A percentile compares a stretch with the other conserved stretches of the same genome.
These are phyloP conservation scores for Macrophya annulata DNA, from an alignment of 2,888 invertebrate genomes.

Conservation along the genomic window DNA sequence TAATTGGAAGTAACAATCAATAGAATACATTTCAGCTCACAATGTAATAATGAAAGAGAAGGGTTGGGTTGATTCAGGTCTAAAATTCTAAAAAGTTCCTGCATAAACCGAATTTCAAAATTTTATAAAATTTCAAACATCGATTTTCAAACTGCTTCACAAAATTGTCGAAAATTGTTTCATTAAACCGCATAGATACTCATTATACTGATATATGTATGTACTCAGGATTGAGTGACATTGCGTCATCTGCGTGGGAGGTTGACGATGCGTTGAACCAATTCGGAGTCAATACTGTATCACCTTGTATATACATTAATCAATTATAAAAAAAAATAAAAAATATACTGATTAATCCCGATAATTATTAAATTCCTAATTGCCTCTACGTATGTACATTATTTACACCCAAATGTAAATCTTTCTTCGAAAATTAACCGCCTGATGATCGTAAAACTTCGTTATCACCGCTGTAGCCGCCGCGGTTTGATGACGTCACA, in stretches of 20 bases:
- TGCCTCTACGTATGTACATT: neutral
- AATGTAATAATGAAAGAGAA: neutral
- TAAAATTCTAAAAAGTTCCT: neutral
- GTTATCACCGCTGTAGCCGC: constrained; percentile 4
- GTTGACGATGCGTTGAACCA: neutral
- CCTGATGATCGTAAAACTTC: neutral
- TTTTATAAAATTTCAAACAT: too few species aligned
- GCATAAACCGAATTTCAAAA: neutral
- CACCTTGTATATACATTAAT: neutral
- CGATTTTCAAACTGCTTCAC: too few species aligned
- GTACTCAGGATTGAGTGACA: neutral
- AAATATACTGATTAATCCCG: neutral
- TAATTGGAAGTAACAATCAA: neutral
- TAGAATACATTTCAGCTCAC: neutral
- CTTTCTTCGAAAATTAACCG: neutral
- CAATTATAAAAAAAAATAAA: too few species aligned
- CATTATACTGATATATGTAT: neutral
- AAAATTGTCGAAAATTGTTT: neutral
- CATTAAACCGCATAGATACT: neutral
- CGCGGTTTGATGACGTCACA: constrained; percentile 21
- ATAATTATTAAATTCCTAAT: neutral
- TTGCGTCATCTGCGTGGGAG: neutral
- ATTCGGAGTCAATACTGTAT: neutral
- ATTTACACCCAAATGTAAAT: neutral
- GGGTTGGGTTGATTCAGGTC: neutral